Percentiles rank a stretch among this genome's conserved stretches.
Conservation (phyloP, 2,113 vertebrate genomes). For the Noctilio leporinus region DNA sequence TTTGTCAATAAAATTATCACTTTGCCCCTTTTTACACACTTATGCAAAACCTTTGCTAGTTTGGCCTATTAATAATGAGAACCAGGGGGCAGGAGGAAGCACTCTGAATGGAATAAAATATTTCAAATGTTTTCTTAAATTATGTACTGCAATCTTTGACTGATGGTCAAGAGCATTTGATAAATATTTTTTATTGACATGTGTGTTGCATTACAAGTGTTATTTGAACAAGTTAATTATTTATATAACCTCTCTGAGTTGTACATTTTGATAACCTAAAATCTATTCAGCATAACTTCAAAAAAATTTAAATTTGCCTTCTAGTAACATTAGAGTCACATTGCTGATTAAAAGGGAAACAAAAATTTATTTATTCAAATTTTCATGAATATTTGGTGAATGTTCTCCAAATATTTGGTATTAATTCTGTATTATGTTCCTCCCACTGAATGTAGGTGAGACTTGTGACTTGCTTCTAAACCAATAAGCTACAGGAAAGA, state of each 20-base stretch:
- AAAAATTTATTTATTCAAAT: neutral
- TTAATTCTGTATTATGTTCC: neutral
- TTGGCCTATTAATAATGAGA: conserved; percentile 32
- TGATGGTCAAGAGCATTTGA: conserved; percentile 73
- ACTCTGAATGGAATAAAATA: conserved; percentile 66
- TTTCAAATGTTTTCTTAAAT: conserved; percentile 71
- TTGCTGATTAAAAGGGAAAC: neutral
- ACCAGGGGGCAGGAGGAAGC: conserved; percentile 30
- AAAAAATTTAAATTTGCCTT: conserved; percentile 41
- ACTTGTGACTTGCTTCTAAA: neutral
- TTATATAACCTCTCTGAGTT: conserved; percentile 73
- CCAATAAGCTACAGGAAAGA: neutral
- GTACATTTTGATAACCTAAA: conserved; percentile 55
- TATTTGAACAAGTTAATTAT: conserved; percentile 83
- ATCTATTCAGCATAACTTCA: conserved; percentile 28
- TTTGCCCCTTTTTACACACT: neutral
- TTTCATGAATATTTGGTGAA: neutral
- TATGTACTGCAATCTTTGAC: conserved; percentile 63
- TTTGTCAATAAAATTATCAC: conserved; percentile 55
- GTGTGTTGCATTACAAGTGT: conserved; percentile 59
- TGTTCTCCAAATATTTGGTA: neutral
- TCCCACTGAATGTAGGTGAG: neutral
- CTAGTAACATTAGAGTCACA: neutral
- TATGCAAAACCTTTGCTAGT: neutral
- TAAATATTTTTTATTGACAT: conserved; percentile 78